Conservation (phyloP, 2,888 invertebrate species). For the Chloroclysta siterata region DNA sequence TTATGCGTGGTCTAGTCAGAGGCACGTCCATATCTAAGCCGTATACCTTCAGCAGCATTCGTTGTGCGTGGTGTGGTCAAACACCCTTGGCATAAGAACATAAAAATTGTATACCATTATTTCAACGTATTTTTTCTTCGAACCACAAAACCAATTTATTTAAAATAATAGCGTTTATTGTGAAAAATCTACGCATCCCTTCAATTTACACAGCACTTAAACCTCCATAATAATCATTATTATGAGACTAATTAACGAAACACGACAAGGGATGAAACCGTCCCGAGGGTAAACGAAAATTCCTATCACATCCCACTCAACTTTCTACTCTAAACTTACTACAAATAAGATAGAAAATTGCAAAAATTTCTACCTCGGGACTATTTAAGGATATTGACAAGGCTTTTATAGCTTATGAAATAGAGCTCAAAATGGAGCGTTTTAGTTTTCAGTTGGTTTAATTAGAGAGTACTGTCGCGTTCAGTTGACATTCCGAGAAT, state of each 20-base stretch:
- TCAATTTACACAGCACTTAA: conserved; percentile 38
- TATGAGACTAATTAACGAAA: conserved; percentile 43
- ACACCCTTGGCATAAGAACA: too few species aligned
- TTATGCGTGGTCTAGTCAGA: too few species aligned
- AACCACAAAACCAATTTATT: too few species aligned
- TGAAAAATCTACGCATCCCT: conserved; percentile 19
- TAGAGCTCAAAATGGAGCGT: conserved; percentile 11
- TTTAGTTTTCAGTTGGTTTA: conserved; percentile 1
- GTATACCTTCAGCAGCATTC: too few species aligned
- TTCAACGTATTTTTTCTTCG: too few species aligned
- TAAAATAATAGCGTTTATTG: conserved; percentile 1
- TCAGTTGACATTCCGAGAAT: conserved; percentile 38
- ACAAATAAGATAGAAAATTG: conserved; percentile 17
- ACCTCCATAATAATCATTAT: conserved; percentile 39
- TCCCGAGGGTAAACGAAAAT: conserved; percentile 29
- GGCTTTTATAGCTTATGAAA: neutral
- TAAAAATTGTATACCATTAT: too few species aligned
- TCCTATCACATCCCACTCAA: conserved; percentile 1
- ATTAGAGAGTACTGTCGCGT: conserved; percentile 18
- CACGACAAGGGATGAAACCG: conserved; percentile 34
- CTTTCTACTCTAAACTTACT: conserved; percentile 9
- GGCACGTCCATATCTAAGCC: too few species aligned
- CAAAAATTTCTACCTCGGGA: neutral
- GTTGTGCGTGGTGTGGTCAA: too few species aligned
- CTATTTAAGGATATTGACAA: conserved; percentile 10